phyloP scores from a whole-genome alignment of 2,888 invertebrate species.

The Cephalotes varians region DNA sequence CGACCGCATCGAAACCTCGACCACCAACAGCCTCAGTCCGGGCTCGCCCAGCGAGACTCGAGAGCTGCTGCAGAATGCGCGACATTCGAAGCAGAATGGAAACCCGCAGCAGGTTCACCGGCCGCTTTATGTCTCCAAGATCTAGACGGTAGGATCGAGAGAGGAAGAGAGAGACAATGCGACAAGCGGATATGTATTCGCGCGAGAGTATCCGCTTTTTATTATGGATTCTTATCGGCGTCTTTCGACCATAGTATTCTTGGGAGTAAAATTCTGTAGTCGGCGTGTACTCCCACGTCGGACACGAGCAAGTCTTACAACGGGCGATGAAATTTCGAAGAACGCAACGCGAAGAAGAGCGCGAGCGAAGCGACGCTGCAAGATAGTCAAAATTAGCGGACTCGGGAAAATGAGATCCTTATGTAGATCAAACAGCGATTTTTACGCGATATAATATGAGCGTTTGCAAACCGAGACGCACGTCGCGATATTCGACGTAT shows the following conservation, averaged over 20 bases:
- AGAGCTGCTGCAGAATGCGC: conserved; percentile 88
- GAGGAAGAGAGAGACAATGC: background rate
- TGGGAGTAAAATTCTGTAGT: background rate
- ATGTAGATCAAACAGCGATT: background rate
- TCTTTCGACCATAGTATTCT: background rate
- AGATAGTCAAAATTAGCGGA: background rate
- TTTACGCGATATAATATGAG: background rate
- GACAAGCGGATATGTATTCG: background rate
- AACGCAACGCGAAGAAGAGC: background rate
- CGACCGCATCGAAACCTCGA: conserved; percentile 87
- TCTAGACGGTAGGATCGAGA: conserved; percentile 64
- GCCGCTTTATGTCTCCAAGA: conserved; percentile 80
- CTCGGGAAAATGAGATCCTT: background rate
- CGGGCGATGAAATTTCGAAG: background rate
- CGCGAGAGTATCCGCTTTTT: background rate
- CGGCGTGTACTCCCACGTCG: background rate
- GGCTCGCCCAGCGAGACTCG: conserved; percentile 90
- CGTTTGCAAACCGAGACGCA: background rate
- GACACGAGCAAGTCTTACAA: background rate
- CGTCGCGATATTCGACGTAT: background rate
- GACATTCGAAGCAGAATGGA: conserved; percentile 85
- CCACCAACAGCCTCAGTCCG: conserved; percentile 88
- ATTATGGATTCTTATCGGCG: background rate
- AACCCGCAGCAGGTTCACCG: conserved; percentile 78
- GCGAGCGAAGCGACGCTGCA: background rate